Percentiles rank a stretch among this genome's conserved stretches.
These are phyloP conservation scores for Mycetomoellerius zeteki DNA, from an alignment of 1,140 invertebrate genomes.

Conservation along the genomic window DNA sequence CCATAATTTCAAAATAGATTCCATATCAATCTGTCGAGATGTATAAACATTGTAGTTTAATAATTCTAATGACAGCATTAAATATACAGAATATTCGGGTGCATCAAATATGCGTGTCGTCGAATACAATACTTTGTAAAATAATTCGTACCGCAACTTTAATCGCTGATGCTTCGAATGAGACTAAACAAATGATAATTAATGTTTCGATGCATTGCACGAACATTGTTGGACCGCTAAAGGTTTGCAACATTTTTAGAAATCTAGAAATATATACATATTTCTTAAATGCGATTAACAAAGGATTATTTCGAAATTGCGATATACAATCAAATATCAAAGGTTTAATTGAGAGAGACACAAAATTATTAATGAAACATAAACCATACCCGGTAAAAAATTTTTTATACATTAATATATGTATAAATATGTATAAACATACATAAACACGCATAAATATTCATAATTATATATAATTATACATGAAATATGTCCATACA, in stretches of 20 bases:
- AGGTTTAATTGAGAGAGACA: neutral
- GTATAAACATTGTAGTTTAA: conserved; percentile 11
- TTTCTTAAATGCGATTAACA: neutral
- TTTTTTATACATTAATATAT: too few relatives aligned
- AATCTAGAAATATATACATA: conserved; percentile 72
- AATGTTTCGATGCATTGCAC: conserved; percentile 80
- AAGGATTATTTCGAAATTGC: neutral
- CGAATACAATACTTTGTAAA: conserved; percentile 4
- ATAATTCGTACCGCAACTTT: conserved; percentile 76
- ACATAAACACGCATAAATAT: too few relatives aligned
- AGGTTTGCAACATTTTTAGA: conserved; percentile 70
- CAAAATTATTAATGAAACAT: neutral
- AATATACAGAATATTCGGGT: neutral
- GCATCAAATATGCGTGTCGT: neutral
- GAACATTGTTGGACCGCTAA: conserved; percentile 80
- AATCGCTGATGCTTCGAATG: conserved; percentile 77
- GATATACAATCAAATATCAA: neutral
- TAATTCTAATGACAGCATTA: neutral
- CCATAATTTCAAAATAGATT: conserved; percentile 74
- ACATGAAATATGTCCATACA: too few relatives aligned
- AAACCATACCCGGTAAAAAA: too few relatives aligned
- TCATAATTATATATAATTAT: too few relatives aligned
- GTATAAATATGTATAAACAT: too few relatives aligned
- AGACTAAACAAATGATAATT: conserved; percentile 79
- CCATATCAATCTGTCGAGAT: conserved; percentile 75